Percentiles rank a stretch among this genome's conserved stretches.
phyloP scores from a whole-genome alignment of 1,140 invertebrate genomes.

The Aphelinus certus region DNA sequence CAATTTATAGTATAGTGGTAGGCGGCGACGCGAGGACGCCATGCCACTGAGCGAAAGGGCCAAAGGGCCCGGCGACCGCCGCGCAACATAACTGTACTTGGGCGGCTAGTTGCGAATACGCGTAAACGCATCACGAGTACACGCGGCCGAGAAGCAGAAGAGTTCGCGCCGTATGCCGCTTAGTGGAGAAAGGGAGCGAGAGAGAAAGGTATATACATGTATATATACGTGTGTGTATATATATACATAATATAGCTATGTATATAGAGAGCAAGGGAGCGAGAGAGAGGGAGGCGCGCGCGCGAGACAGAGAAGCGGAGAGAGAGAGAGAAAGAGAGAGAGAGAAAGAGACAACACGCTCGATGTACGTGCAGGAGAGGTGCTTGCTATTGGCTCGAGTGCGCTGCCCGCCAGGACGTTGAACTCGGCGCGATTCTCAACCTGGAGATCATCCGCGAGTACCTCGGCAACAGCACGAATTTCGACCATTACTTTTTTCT shows the following conservation, averaged over 20 bases:
- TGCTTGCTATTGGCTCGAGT: slow-evolving; percentile 47
- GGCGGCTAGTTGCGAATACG: slow-evolving; percentile 4
- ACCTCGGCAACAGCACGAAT: slow-evolving; percentile 39
- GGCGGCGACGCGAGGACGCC: background rate
- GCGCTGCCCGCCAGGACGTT: slow-evolving; percentile 65
- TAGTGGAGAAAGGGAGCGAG: slow-evolving; percentile 34
- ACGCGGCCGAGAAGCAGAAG: background rate
- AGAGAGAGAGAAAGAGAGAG: background rate
- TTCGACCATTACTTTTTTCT: too few species aligned
- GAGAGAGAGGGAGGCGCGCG: background rate
- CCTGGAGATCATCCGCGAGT: slow-evolving; percentile 65
- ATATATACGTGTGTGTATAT: background rate
- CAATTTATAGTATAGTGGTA: too few species aligned
- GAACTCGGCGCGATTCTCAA: slow-evolving; percentile 65
- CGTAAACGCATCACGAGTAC: too few species aligned
- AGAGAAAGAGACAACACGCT: slow-evolving; percentile 1
- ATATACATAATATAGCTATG: background rate
- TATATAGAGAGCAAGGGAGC: slow-evolving; percentile 3
- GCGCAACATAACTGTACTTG: slow-evolving; percentile 29
- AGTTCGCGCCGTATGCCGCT: slow-evolving; percentile 15
- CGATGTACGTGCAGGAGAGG: slow-evolving; percentile 28
- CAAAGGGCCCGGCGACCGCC: slow-evolving; percentile 21
- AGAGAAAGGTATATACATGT: slow-evolving; percentile 8
- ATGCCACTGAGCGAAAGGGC: slow-evolving; percentile 17
- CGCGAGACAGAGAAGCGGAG: background rate